A percentile compares a stretch with the other conserved stretches of the same genome.
Conservation (phyloP, 2,797 vertebrate species). For the Dipus sagitta region DNA sequence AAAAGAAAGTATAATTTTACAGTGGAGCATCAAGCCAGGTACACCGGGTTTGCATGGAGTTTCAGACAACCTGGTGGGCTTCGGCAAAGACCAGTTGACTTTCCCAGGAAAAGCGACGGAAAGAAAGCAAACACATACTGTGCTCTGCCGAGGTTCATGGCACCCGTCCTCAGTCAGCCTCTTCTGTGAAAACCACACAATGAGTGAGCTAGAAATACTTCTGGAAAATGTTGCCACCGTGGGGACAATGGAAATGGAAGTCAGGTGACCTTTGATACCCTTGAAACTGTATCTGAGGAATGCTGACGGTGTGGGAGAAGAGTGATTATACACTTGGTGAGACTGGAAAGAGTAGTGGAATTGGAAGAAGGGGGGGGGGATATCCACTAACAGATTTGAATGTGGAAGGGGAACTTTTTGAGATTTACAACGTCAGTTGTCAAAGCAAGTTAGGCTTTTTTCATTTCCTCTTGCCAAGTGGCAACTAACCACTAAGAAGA, state of each 20-base stretch:
- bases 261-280: slow-evolving; percentile 25
- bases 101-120: not conserved
- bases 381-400: slow-evolving; percentile 48
- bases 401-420: not conserved
- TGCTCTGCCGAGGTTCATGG: slow-evolving; percentile 25
- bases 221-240: slow-evolving; percentile 67
- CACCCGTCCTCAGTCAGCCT: slow-evolving; percentile 82
- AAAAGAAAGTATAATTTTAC: not conserved
- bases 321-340: slow-evolving; percentile 66
- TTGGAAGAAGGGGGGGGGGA: not conserved
- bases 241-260: slow-evolving; percentile 70
- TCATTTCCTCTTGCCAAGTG: slow-evolving; percentile 51
- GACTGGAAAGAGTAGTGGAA: not conserved
- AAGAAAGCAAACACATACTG: not conserved
- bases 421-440: slow-evolving; percentile 55
- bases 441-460: slow-evolving; percentile 4
- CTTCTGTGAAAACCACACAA: slow-evolving; percentile 75
- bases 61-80: not conserved
- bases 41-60: not conserved
- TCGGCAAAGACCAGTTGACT: slow-evolving; percentile 23
- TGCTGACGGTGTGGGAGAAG: slow-evolving; percentile 40
- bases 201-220: slow-evolving; percentile 78
- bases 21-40: not conserved
- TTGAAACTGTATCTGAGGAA: slow-evolving; percentile 74
- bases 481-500: not conserved